Conservation (phyloP, 2,113 vertebrate species). For the Gadus macrocephalus region DNA sequence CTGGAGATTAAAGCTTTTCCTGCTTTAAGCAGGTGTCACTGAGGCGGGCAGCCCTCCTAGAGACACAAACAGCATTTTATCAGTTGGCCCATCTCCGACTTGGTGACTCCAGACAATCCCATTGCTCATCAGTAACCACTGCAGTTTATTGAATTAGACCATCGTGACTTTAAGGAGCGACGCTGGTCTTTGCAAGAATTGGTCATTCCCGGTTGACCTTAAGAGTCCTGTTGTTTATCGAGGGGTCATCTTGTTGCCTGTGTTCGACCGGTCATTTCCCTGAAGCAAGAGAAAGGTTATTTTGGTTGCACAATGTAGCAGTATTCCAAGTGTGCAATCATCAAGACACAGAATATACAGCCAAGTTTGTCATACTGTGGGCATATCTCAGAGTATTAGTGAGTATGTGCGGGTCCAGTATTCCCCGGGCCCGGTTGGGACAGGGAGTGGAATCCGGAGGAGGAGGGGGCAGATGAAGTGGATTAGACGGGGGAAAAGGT, state of each 20-base stretch:
- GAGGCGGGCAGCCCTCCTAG: constrained; percentile 64
- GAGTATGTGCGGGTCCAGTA: constrained; percentile 30
- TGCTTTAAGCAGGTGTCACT: constrained; percentile 75
- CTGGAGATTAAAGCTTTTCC: constrained; percentile 70
- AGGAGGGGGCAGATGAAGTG: constrained; percentile 37
- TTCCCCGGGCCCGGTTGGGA: constrained; percentile 40
- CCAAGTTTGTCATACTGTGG: constrained; percentile 32
- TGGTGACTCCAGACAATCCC: constrained; percentile 74
- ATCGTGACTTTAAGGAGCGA: constrained; percentile 75
- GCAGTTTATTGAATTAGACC: constrained; percentile 77
- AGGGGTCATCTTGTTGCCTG: constrained; percentile 16
- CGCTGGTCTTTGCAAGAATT: constrained; percentile 72
- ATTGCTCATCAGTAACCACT: constrained; percentile 75
- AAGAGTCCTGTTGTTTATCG: neutral
- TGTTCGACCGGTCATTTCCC: neutral
- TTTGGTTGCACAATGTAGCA: too few species aligned
- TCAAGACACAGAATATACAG: constrained; percentile 24
- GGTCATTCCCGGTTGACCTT: constrained; percentile 52
- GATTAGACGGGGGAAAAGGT: constrained; percentile 45
- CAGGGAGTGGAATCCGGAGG: constrained; percentile 52
- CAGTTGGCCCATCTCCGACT: constrained; percentile 67
- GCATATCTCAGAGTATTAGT: constrained; percentile 22
- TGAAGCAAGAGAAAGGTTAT: neutral
- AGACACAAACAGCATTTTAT: constrained; percentile 69
- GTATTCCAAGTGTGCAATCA: too few species aligned